Base-by-base conservation (phyloP, 2,113 vertebrate genomes). In the Eclectus roratus region DNA sequence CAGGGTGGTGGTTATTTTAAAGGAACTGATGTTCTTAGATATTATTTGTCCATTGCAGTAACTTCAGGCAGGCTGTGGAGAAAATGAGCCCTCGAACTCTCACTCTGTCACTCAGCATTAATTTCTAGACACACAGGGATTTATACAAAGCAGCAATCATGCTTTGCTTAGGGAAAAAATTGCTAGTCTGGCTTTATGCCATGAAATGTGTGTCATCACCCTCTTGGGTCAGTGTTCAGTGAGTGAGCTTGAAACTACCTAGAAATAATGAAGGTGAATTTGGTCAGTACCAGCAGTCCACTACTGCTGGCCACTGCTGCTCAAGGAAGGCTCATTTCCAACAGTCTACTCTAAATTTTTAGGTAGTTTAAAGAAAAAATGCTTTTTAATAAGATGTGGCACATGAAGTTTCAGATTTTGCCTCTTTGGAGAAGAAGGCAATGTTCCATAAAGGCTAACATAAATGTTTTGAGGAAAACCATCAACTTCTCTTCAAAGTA, bases 131-230 rank as follows among this genome's bases (percentile, higher is more conserved):
- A 41, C 47, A 17, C 25, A 35, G 65, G 83, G 91, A 66, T 91
- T 90, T 78, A 55, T 73, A 49, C 74, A 66, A 37, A 87, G 77
- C 68, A 93, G 76, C 69, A 72, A 68, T 86, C 70, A 5, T 72
- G 92, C 73, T 94, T 86, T 77, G 77, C 77, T 92, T 89, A 82
- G 80, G 82, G 82, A 16, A 77, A 82, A 85, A 86, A 66, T 24
- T 43, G 85, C 93, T 74, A 82, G 49, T 41, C 85, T 82, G 66
- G 93, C 91, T 85, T 68, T 71, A 8, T 43, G 66, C 44, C 1
- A 0, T 65, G 78, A 44, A 73, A 65, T n/a, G 58, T 69, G 74
- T 53, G 72, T 78, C 46, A 29, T 78, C 46, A 29, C 74, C 78
- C 53, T 8, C 10, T 46, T 73, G 72, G 94, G 64, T 70, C 85